These are phyloP conservation scores for Galaxea fascicularis DNA, from an alignment of 92 coral and sea anemone species.

Conservation along the genomic window DNA sequence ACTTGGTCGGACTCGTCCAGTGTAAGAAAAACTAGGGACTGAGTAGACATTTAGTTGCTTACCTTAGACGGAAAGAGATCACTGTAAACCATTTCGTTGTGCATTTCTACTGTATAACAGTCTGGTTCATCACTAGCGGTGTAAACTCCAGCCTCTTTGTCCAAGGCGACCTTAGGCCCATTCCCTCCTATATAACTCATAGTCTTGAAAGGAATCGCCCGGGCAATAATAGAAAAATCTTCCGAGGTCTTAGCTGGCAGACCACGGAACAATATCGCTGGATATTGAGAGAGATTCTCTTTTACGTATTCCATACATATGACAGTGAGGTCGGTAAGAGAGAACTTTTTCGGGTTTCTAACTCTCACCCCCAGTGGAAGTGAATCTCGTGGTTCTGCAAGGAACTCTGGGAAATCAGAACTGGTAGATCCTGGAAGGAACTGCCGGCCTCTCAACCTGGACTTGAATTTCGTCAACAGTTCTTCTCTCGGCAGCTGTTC, in stretches of 20 bases:
- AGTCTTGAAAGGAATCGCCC: constrained; percentile 29
- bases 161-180: constrained; percentile 25
- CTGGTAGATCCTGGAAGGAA: constrained; percentile 51
- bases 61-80: constrained; percentile 55
- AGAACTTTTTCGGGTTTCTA: neutral
- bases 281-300: constrained; percentile 43
- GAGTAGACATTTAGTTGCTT: neutral
- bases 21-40: too few species aligned
- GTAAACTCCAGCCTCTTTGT: constrained; percentile 32
- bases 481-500: constrained; percentile 47
- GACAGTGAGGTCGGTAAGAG: neutral
- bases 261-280: constrained; percentile 64
- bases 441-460: constrained; percentile 54
- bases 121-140: constrained; percentile 51
- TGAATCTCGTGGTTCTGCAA: constrained; percentile 62
- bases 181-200: constrained; percentile 38
- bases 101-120: constrained; percentile 60
- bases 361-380: constrained; percentile 14
- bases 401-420: constrained; percentile 61
- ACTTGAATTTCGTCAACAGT: constrained; percentile 44
- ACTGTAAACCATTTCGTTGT: constrained; percentile 61
- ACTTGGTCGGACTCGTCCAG: too few species aligned
- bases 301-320: constrained; percentile 15
- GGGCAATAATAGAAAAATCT: constrained; percentile 47
- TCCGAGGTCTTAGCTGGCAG: constrained; percentile 44